These are phyloP conservation scores for Callitettix versicolor DNA, from an alignment of 1,140 invertebrate species.

Conservation along the genomic window DNA sequence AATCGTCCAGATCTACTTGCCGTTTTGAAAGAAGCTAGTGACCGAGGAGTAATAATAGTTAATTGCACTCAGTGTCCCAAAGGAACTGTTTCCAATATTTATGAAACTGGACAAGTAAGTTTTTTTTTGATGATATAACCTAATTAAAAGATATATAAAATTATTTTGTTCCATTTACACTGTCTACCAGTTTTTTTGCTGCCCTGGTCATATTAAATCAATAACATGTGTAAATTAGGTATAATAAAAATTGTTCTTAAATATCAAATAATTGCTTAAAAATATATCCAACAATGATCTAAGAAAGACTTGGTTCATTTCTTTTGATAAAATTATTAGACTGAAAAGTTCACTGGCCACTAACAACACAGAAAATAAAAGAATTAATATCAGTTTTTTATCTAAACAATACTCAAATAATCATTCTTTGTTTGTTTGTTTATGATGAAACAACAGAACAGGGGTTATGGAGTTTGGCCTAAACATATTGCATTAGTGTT, in stretches of 20 bases:
- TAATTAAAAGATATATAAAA: background rate
- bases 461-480: too few species aligned
- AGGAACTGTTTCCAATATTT: slow-evolving; percentile 61
- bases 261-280: too few species aligned
- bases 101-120: slow-evolving; percentile 70
- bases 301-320: too few species aligned
- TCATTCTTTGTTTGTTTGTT: too few species aligned
- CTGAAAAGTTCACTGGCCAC: too few species aligned
- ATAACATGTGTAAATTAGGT: background rate
- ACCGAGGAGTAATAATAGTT: slow-evolving; percentile 77
- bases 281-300: too few species aligned
- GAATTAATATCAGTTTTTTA: too few species aligned
- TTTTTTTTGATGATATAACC: background rate
- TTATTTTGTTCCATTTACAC: background rate
- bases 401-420: too few species aligned
- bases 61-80: slow-evolving; percentile 86
- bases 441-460: too few species aligned
- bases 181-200: background rate
- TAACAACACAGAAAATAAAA: too few species aligned
- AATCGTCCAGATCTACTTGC: slow-evolving; percentile 71
- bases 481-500: too few species aligned
- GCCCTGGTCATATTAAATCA: background rate
- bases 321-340: too few species aligned
- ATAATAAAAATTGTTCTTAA: background rate
- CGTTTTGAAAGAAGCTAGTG: slow-evolving; percentile 58